Percentiles rank a stretch among this genome's conserved stretches.
Evolutionary conservation across 2,797 vertebrate species (phyloP).

Genomic region (Neopelma chrysocephalum): DNA sequence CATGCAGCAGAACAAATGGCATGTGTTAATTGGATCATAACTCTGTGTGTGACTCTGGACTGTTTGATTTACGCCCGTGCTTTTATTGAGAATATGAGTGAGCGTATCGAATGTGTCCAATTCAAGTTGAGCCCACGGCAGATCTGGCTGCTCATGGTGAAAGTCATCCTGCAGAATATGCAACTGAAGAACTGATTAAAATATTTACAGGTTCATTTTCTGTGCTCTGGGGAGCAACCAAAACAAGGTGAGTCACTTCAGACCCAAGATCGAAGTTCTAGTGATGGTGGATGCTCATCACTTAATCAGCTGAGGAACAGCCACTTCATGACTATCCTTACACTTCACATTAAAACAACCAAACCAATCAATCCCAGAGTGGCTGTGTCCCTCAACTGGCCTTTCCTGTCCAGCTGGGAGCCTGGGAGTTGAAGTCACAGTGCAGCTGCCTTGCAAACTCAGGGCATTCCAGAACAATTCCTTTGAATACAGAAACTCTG

Average conservation of each 20-base stretch:
- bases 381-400: neutral
- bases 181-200: neutral
- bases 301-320: neutral
- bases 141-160: neutral
- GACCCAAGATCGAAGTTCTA: neutral
- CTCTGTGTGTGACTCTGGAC: neutral
- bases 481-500: neutral
- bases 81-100: neutral
- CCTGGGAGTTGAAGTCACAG: neutral
- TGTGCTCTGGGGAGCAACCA: neutral
- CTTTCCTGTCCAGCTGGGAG: neutral
- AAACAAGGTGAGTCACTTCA: slow-evolving; percentile 14
- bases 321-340: neutral
- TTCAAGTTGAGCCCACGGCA: neutral
- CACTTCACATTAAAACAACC: neutral
- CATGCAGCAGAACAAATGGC: rapidly evolving
- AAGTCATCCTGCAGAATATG: neutral
- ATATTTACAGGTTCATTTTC: neutral
- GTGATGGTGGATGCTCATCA: neutral
- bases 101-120: neutral
- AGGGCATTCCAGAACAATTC: neutral
- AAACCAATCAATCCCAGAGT: too few relatives aligned
- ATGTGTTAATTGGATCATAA: neutral
- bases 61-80: neutral
- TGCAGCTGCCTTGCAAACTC: neutral